These are phyloP conservation scores for Amphilophus citrinellus DNA, from an alignment of 2,113 vertebrate species.

Conservation along the genomic window DNA sequence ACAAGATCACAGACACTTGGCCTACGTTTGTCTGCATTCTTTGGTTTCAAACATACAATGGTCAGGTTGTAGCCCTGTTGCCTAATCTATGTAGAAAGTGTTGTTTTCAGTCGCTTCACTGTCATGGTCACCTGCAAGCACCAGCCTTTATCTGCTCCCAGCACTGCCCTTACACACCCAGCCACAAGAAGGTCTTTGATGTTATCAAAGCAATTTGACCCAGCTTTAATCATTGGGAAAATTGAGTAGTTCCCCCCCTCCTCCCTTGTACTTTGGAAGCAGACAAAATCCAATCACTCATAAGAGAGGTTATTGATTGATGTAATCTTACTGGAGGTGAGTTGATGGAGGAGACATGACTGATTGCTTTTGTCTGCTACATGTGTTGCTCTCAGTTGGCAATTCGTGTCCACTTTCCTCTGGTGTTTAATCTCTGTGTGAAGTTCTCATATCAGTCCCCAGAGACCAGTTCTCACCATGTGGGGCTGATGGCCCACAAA, in stretches of 20 bases:
- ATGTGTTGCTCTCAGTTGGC: conserved; percentile 79
- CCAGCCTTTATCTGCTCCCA: conserved; percentile 75
- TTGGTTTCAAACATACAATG: background rate
- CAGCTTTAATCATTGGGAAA: conserved; percentile 87
- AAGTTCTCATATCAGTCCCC: conserved; percentile 54
- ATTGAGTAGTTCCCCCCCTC: conserved; percentile 78
- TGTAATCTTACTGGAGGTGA: conserved; percentile 86
- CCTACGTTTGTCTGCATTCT: background rate
- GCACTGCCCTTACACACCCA: conserved; percentile 77
- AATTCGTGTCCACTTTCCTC: conserved; percentile 81
- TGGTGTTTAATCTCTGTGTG: conserved; percentile 75
- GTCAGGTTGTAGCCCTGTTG: background rate
- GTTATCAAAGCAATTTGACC: conserved; percentile 85
- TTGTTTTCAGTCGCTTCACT: conserved; percentile 29
- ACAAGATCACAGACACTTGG: background rate
- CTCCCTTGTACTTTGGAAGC: conserved; percentile 61
- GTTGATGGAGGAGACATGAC: conserved; percentile 74
- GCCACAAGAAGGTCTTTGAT: conserved; percentile 85
- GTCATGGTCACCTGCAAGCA: conserved; percentile 37
- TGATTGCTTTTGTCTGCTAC: conserved; percentile 84
- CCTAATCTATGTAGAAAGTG: background rate
- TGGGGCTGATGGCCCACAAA: background rate
- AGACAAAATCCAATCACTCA: conserved; percentile 85
- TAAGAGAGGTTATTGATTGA: conserved; percentile 87
- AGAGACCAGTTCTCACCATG: background rate